These are phyloP conservation scores for Dolichotis patagonum DNA, from an alignment of 2,113 vertebrate species.

Conservation along the genomic window DNA sequence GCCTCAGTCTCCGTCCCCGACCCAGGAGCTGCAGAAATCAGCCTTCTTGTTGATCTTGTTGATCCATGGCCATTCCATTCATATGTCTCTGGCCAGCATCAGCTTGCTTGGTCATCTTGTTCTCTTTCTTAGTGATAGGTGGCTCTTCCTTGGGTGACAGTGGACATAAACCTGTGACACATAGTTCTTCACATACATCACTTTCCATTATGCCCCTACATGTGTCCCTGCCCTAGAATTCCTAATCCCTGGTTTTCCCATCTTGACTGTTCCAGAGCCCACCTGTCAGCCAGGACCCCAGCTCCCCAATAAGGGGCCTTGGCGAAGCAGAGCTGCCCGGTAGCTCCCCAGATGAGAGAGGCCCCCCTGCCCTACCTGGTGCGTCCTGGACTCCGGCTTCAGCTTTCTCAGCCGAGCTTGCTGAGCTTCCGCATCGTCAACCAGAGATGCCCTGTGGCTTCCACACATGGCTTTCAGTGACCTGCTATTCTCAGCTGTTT, in stretches of 20 bases:
- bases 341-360: background rate
- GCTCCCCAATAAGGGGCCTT: background rate
- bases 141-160: background rate
- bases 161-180: background rate
- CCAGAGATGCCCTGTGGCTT: constrained; percentile 53
- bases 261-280: background rate
- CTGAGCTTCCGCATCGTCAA: background rate
- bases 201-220: background rate
- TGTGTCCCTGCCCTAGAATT: background rate
- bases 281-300: background rate
- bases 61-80: too few relatives aligned
- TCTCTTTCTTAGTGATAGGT: background rate
- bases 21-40: background rate
- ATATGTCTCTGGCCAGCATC: background rate
- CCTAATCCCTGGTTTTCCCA: background rate
- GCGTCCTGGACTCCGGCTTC: background rate
- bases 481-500: constrained; percentile 31
- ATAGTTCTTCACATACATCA: background rate
- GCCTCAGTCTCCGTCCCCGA: background rate
- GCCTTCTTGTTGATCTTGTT: background rate
- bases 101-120: background rate
- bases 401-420: background rate
- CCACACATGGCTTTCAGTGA: constrained; percentile 37
- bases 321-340: background rate
- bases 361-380: background rate